Percentiles rank a stretch among this genome's conserved stretches.
phyloP scores from a whole-genome alignment of 2,888 invertebrate genomes.

The Drosophila nigricruria region DNA sequence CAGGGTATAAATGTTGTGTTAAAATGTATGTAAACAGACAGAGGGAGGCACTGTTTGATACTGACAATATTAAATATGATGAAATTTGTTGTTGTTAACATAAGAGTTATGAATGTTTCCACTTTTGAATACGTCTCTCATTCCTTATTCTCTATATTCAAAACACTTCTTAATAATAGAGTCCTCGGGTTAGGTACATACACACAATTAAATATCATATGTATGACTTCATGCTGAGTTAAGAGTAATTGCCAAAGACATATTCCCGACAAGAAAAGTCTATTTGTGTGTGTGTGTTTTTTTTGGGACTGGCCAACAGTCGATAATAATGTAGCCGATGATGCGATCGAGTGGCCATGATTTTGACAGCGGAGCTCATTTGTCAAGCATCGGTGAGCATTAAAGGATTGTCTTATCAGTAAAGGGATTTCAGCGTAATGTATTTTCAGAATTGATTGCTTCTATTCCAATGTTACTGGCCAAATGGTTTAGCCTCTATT shows the following conservation, averaged over 20 bases:
- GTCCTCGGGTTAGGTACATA: not conserved
- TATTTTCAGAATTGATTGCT: constrained; percentile 12
- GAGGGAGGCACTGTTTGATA: no score
- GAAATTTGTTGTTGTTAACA: no score
- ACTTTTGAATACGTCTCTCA: no score
- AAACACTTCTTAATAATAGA: not conserved
- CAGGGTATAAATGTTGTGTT: not conserved
- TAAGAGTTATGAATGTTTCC: no score
- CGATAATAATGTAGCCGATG: constrained; percentile 45
- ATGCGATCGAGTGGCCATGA: constrained; percentile 49
- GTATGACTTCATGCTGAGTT: not conserved
- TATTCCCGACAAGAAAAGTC: not conserved
- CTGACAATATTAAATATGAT: no score
- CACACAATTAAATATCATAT: not conserved
- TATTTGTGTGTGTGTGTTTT: not conserved
- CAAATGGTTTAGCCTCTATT: not conserved
- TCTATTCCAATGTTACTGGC: not conserved
- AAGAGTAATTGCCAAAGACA: not conserved
- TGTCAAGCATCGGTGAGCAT: constrained; percentile 40
- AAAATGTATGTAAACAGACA: not conserved
- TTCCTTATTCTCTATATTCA: not conserved
- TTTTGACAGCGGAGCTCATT: constrained; percentile 40
- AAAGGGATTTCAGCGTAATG: constrained; percentile 11
- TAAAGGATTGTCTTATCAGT: constrained; percentile 26
- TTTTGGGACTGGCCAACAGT: not conserved